Evolutionary conservation across 2,888 invertebrate genomes (phyloP), one percentile per base, ranked within the genome.

Genomic region (Epistrophella euchroma): DNA sequence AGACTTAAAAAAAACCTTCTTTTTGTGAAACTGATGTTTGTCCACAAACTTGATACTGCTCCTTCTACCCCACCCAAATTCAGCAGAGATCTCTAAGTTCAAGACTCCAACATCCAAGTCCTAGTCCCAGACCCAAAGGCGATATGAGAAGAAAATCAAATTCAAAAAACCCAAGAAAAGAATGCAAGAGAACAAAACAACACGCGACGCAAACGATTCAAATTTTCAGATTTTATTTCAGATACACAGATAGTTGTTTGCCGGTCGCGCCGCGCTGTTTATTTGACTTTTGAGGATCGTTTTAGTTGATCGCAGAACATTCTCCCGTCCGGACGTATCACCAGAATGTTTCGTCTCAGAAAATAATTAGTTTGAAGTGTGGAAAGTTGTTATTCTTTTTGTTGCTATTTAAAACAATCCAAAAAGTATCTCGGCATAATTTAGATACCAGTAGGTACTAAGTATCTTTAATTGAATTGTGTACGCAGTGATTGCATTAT

Each of bases 301-400:
- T 79, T 90, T 88, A 91, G 89, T 90, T 88, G 87, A 87, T 88
- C 88, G 88, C 88, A 89, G 91, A 78, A 78, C 89, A 88, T 88
- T 88, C 89, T 87, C 78, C 73, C 72, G 88, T 64, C 56, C 89
- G 74, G 91, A 89, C 90, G 90, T 89, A 43, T 62, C 47, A 45
- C 32, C 55, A 45, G 47, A 35, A 58, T 19, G 9, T 15, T 32
- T 70, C 22, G 37, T 60, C 32, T 28, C 4, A 58, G 73, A 72
- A 10, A 32, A n/a, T 22, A 75, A 47, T 45, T 25, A 17, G 37
- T 11, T 73, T 74, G 56, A 72, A 66, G 13, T 28, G 62, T 74
- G 68, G 70, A 58, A 55, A 37, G 35, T 58, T 60, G 4, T 15
- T 58, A 35, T 58, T 35, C 10, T 19, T 45, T 62, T 77, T 58